Base-by-base conservation (phyloP, 2,888 invertebrate species). In the Perizoma affinitatum region DNA sequence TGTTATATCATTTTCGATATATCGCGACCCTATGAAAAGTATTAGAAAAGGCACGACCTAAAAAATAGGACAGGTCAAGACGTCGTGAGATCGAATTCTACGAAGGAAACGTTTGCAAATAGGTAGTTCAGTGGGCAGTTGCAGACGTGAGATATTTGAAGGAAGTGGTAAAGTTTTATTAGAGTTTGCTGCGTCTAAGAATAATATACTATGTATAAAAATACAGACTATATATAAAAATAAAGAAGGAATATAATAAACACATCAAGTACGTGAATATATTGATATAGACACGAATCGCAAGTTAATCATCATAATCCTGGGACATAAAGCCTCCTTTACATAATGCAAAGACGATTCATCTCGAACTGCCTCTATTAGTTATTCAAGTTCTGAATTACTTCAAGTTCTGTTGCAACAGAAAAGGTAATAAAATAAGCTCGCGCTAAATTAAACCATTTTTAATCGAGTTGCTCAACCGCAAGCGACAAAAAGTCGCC, bases 41-140 rank as follows among this genome's bases (percentile, higher is more conserved):
- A 76, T 81, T 75, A 77, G 69, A 72, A 72, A 76, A 71, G 76
- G 78, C 76, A 78, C 67, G 74, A 76, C 65, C 77, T 74, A 78
- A 79, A 73, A 80, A 80, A 76, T 78, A 71, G 75, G 71, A 75
- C 75, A 81, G 83, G 81, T 81, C 81, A 80, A 76, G 71, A 65
- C 69, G 70, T 69, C 68, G 69, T 65, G 72, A 69, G 70, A 77
- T 73, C 71, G 72, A 71, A 69, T 71, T 72, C 70, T 65, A 68
- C 65, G 65, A 64, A 73, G 67, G 68, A 69, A 73, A 73, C 74
- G 71, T 70, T 68, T 56, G 61, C 63, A 57, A 72, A 73, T 71
- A 70, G 68, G 65, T 70, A 71, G 68, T 4, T 66, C n/a, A 63
- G 58, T 47, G 58, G 59, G 53, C 34, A 5, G 8, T 38, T 61